These are phyloP conservation scores for Xylota sylvarum DNA, from an alignment of 2,888 invertebrate species.

Conservation along the genomic window DNA sequence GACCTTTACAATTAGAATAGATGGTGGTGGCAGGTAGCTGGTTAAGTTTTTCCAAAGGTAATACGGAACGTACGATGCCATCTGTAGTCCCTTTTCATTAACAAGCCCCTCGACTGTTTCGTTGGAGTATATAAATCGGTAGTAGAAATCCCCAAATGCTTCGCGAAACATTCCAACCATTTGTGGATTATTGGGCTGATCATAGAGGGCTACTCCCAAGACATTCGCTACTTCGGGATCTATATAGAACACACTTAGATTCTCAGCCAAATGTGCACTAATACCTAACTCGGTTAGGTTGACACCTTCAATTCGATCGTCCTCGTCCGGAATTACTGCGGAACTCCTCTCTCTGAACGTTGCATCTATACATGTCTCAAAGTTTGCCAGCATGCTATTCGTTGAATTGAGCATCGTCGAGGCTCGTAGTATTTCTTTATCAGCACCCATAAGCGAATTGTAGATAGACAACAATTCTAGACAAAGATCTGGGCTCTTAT, in stretches of 20 bases:
- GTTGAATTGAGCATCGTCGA: constrained; percentile 87
- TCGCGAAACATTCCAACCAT: constrained; percentile 45
- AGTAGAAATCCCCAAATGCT: constrained; percentile 78
- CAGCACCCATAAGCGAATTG: constrained; percentile 86
- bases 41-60: constrained; percentile 82
- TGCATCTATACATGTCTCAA: constrained; percentile 86
- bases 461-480: constrained; percentile 81
- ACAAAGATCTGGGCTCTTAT: constrained; percentile 68
- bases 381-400: constrained; percentile 87
- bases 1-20: constrained; percentile 86
- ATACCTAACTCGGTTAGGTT: constrained; percentile 79
- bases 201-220: constrained; percentile 82
- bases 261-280: constrained; percentile 79
- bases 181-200: background rate
- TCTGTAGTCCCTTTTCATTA: constrained; percentile 85
- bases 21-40: constrained; percentile 66
- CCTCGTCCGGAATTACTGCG: background rate
- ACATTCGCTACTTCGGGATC: constrained; percentile 81
- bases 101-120: constrained; percentile 84
- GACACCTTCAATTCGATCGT: constrained; percentile 71
- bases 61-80: constrained; percentile 86
- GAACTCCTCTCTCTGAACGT: constrained; percentile 9
- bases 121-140: constrained; percentile 84
- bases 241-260: constrained; percentile 82
- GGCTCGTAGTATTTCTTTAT: constrained; percentile 80